These are phyloP conservation scores for Eupeodes luniger DNA, from an alignment of 2,888 invertebrate genomes.

Conservation along the genomic window DNA sequence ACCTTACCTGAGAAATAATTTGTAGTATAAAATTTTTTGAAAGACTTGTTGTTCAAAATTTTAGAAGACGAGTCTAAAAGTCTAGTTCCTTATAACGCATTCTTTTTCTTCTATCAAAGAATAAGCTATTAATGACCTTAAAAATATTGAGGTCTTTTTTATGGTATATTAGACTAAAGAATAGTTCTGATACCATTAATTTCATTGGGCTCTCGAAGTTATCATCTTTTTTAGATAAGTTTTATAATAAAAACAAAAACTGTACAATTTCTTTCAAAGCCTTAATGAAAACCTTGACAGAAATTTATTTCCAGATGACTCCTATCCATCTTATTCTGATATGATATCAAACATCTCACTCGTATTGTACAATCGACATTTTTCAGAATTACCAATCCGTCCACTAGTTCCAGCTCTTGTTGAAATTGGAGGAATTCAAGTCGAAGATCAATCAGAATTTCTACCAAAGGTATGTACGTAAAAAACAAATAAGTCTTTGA, in stretches of 20 bases:
- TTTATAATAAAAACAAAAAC: background rate
- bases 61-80: too few relatives aligned
- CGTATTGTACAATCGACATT: slow-evolving; percentile 81
- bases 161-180: too few relatives aligned
- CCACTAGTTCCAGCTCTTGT: slow-evolving; percentile 80
- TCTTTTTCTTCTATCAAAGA: too few relatives aligned
- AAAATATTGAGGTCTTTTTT: too few relatives aligned
- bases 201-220: too few relatives aligned
- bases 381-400: slow-evolving; percentile 80
- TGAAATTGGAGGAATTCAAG: slow-evolving; percentile 82
- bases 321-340: slow-evolving; percentile 78
- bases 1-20: too few relatives aligned
- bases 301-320: slow-evolving; percentile 75
- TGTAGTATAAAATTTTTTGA: too few relatives aligned
- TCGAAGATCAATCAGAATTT: slow-evolving; percentile 77
- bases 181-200: too few relatives aligned
- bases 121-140: too few relatives aligned
- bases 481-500: background rate
- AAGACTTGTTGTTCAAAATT: too few relatives aligned
- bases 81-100: too few relatives aligned
- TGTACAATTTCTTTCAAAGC: background rate
- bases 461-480: slow-evolving; percentile 75
- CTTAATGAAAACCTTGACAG: slow-evolving; percentile 62
- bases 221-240: too few relatives aligned
- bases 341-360: slow-evolving; percentile 79